Percentiles rank a stretch among this genome's conserved stretches.
Evolutionary conservation across 2,113 vertebrate genomes (phyloP).

Genomic region (Murina feae): DNA sequence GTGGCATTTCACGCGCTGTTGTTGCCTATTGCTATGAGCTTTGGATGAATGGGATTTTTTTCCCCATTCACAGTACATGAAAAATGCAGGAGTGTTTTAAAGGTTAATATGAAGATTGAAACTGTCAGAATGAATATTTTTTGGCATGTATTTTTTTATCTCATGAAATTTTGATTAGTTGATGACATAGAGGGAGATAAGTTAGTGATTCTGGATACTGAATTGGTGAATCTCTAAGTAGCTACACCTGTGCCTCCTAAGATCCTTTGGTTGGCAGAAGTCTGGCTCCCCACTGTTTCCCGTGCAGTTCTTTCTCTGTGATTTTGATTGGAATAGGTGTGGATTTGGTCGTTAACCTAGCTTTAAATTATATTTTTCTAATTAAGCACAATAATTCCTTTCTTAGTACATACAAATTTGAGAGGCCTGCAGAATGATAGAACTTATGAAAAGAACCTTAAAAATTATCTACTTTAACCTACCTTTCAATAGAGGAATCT

Average conservation of each 20-base stretch:
- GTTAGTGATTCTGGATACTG: not conserved
- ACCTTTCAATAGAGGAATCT: not conserved
- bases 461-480: constrained; percentile 18
- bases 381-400: not conserved
- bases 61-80: not conserved
- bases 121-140: not conserved
- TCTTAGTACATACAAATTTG: not conserved
- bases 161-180: not conserved
- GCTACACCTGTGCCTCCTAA: not conserved
- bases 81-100: not conserved
- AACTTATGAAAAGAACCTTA: not conserved
- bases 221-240: not conserved
- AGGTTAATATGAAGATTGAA: constrained; percentile 26
- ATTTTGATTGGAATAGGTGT: not conserved
- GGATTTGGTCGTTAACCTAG: not conserved
- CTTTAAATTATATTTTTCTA: not conserved
- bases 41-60: not conserved
- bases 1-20: not conserved
- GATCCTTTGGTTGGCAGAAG: not conserved
- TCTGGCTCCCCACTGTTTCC: not conserved
- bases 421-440: not conserved
- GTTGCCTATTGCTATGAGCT: not conserved
- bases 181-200: not conserved
- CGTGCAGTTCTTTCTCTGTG: not conserved
- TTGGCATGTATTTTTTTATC: not conserved